A percentile compares a stretch with the other conserved stretches of the same genome.
Evolutionary conservation across 2,113 vertebrate species (phyloP).

Genomic region (Syngnathus typhle): DNA sequence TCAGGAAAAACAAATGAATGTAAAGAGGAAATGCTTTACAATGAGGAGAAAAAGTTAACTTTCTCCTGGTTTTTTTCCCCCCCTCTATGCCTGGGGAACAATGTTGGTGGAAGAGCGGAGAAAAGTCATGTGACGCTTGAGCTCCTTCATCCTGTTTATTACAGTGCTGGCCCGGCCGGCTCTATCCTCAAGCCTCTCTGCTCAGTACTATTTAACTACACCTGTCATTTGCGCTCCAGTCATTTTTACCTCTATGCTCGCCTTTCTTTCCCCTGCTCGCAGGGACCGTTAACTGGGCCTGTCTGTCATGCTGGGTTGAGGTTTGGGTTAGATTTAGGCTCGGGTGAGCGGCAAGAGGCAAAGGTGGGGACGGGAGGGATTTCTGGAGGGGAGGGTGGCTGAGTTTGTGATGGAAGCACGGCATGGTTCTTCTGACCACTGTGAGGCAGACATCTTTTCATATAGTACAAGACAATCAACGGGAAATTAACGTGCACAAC

Average conservation of each 20-base stretch:
- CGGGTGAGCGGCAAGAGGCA: conserved; percentile 42
- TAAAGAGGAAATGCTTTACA: conserved; percentile 32
- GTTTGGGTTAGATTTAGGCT: conserved; percentile 52
- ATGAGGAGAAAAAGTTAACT: conserved; percentile 58
- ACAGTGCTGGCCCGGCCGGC: conserved; percentile 41
- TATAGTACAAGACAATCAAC: conserved; percentile 39
- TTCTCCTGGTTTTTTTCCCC: conserved; percentile 43
- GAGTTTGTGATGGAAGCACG: conserved; percentile 47
- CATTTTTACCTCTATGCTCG: conserved; percentile 64
- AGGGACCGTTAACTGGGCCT: conserved; percentile 70
- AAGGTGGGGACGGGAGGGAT: conserved; percentile 30
- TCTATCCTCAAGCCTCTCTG: conserved; percentile 70
- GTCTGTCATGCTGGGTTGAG: conserved; percentile 66
- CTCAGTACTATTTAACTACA: conserved; percentile 73
- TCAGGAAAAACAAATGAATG: conserved; percentile 34
- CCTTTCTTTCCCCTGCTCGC: conserved; percentile 60
- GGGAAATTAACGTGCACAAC: conserved; percentile 35
- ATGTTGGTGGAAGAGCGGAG: conserved; percentile 59
- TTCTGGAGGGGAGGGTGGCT: conserved; percentile 57
- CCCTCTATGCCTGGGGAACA: conserved; percentile 63
- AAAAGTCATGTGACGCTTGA: conserved; percentile 62
- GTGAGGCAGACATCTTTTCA: conserved; percentile 66
- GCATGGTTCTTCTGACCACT: conserved; percentile 48
- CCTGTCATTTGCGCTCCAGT: conserved; percentile 76
- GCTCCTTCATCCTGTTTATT: conserved; percentile 67